A percentile compares a stretch with the other conserved stretches of the same genome.
Evolutionary conservation across 2,797 vertebrate species (phyloP).

Genomic region (Arnoldichthys spilopterus): DNA sequence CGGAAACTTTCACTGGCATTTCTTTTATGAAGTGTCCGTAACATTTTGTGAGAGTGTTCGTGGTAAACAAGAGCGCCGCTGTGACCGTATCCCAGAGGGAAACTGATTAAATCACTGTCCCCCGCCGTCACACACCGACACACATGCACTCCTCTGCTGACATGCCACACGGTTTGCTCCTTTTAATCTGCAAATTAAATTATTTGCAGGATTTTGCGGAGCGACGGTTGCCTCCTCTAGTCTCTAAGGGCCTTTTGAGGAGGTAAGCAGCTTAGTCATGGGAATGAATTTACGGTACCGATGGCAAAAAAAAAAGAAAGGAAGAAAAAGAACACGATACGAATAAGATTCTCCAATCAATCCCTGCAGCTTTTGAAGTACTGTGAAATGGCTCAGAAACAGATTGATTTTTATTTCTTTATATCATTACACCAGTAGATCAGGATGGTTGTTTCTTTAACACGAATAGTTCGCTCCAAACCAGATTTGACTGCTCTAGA

Average conservation of each 20-base stretch:
- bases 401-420: neutral
- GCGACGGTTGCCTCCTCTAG: neutral
- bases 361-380: neutral
- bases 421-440: neutral
- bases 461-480: neutral
- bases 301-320: conserved; percentile 7
- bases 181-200: conserved; percentile 60
- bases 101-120: conserved; percentile 59
- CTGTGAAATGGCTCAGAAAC: neutral
- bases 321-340: too few species aligned
- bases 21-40: conserved; percentile 52
- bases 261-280: conserved; percentile 43
- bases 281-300: conserved; percentile 16
- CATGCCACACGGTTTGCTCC: conserved; percentile 27
- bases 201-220: conserved; percentile 45
- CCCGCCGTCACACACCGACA: conserved; percentile 41
- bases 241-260: conserved; percentile 29
- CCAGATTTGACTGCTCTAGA: neutral
- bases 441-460: neutral
- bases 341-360: neutral
- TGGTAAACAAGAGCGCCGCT: conserved; percentile 45
- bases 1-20: conserved; percentile 33
- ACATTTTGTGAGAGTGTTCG: conserved; percentile 48
- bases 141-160: conserved; percentile 7
- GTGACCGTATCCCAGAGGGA: conserved; percentile 42